Evolutionary conservation across 2,888 invertebrate genomes (phyloP).

Genomic region (Polyommatus iphigenia): DNA sequence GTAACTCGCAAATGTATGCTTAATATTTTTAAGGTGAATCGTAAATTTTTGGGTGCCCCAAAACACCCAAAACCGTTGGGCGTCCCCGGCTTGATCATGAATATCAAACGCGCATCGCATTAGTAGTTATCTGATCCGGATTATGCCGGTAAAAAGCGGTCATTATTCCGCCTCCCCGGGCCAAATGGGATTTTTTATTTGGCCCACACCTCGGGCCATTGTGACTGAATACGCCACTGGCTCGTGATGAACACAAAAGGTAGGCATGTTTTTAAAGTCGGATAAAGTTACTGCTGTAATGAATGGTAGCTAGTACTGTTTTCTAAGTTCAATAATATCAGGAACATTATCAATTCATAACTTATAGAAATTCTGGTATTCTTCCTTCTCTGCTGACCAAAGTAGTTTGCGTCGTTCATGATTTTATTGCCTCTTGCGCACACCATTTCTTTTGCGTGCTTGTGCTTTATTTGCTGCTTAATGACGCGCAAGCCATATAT

Average conservation of each 20-base stretch:
- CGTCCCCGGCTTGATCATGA: slow-evolving; percentile 59
- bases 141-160: slow-evolving; percentile 75
- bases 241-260: background rate
- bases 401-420: too few species aligned
- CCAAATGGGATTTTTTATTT: slow-evolving; percentile 72
- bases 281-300: background rate
- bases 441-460: too few species aligned
- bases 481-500: too few species aligned
- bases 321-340: background rate
- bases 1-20: background rate
- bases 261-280: slow-evolving; percentile 2
- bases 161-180: slow-evolving; percentile 73
- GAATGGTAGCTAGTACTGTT: background rate
- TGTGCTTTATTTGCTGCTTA: too few species aligned
- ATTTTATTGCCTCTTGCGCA: too few species aligned
- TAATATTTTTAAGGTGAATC: background rate
- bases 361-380: background rate
- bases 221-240: slow-evolving; percentile 50
- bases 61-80: background rate
- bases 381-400: too few species aligned
- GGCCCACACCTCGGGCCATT: slow-evolving; percentile 69
- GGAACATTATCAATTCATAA: too few species aligned
- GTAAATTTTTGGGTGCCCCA: background rate
- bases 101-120: slow-evolving; percentile 72
- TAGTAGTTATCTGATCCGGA: slow-evolving; percentile 73